Percentiles rank a stretch among this genome's conserved stretches.
Conservation (phyloP, 2,888 invertebrate species). For the Sturmia bella region DNA sequence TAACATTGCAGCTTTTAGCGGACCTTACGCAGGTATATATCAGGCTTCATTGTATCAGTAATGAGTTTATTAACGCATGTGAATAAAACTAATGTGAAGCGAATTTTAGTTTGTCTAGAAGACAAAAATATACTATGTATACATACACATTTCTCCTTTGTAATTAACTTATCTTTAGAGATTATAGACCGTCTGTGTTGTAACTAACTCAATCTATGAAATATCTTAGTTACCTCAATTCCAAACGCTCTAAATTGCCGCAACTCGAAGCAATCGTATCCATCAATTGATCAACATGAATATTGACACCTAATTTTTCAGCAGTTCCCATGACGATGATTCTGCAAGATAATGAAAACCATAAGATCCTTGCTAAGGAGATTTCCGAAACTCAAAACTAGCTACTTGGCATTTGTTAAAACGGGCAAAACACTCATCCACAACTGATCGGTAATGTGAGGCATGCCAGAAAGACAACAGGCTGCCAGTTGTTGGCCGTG, state of each 20-base stretch:
- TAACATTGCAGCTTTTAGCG: too few species aligned
- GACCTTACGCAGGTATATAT: too few species aligned
- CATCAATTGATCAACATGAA: conserved; percentile 98
- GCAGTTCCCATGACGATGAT: conserved; percentile 98
- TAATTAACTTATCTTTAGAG: too few species aligned
- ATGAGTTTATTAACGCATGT: too few species aligned
- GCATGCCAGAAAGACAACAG: conserved; percentile 95
- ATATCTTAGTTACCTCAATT: conserved; percentile 85
- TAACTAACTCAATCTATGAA: neutral
- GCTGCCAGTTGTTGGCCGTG: conserved; percentile 95
- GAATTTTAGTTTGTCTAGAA: too few species aligned
- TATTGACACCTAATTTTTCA: conserved; percentile 97
- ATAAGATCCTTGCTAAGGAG: neutral
- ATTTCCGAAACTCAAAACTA: neutral
- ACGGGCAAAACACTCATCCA: conserved; percentile 98
- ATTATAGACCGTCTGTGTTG: too few species aligned
- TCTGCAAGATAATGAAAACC: conserved; percentile 83
- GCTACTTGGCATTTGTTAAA: conserved; percentile 94
- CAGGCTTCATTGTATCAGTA: too few species aligned
- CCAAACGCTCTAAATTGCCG: conserved; percentile 92
- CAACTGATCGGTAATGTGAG: conserved; percentile 98
- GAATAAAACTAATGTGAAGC: too few species aligned
- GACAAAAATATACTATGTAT: too few species aligned
- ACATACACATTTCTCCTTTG: too few species aligned
- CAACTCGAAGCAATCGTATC: conserved; percentile 98